Base-by-base conservation (phyloP, 1,140 invertebrate species). In the Pseudachorutes palmiensis region DNA sequence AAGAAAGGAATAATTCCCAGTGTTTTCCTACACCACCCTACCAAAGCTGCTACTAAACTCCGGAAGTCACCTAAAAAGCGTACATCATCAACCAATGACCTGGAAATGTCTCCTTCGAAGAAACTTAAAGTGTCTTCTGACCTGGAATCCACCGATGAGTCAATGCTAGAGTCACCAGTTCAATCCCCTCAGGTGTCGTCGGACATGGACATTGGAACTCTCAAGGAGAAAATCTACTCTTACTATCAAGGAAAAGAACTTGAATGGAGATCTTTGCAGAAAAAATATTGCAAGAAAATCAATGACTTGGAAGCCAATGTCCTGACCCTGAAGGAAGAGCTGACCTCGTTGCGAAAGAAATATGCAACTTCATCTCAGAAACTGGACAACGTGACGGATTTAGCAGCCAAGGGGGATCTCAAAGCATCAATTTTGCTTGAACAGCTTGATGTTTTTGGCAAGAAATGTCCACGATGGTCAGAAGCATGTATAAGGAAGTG, bases 341-440 rank as follows among this genome's bases (percentile, higher is more conserved):
- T 59, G 2, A 28, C 12, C 2, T 12, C 22, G 9, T 12, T 9
- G 58, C 26, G 22, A 30, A 59, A 2, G 9, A 29, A 28, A 28
- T 28, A 30, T 5, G 24, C 30, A 5, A 30, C 26, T 30, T n/a
- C n/a, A n/a, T n/a, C n/a, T n/a, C n/a, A n/a, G n/a, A n/a, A n/a
- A n/a, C 26, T 59, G 9, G 29, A 29, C 2, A 30, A 12, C 12
- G 22, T 9, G 26, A 29, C 58, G 2, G 22, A 12, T 9, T 9
- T 2, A 5, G 58, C 14, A 12, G 30, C 26, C 29, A 59, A 5
- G n/a, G n/a, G n/a, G n/a, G n/a, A n/a, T n/a, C n/a, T n/a, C 5
- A 59, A 30, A 29, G 58, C 58, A 59, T 2, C 58, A 5, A 9
- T 59, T 59, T 30, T 59, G 29, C 12, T 59, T 26, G 58, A 59